Evolutionary conservation across 2,888 invertebrate species (phyloP).

Genomic region (Phymatocera aterrima): DNA sequence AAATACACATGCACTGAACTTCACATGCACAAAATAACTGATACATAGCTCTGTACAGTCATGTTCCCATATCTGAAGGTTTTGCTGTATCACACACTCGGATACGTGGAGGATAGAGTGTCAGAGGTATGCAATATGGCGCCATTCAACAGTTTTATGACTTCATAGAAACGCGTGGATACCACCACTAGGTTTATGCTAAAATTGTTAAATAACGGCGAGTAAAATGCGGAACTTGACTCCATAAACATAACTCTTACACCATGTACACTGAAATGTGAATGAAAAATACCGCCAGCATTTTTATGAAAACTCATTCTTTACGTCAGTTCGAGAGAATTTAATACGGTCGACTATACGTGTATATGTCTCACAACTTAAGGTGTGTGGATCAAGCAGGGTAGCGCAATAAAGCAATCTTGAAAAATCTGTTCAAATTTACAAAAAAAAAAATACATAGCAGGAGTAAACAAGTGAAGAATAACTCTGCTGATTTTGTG

Average conservation of each 20-base stretch:
- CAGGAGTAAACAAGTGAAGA: not conserved
- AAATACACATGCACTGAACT: conserved; percentile 11
- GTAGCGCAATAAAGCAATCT: not conserved
- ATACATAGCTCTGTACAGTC: not conserved
- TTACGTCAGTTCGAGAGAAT: conserved; percentile 37
- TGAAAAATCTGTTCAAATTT: not conserved
- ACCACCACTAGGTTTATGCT: conserved; percentile 45
- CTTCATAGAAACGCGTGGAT: conserved; percentile 45
- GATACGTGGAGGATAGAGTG: conserved; percentile 4
- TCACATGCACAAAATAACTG: not conserved
- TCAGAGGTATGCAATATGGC: conserved; percentile 45
- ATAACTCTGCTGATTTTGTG: not conserved
- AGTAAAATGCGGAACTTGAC: conserved; percentile 43
- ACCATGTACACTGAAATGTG: conserved; percentile 40
- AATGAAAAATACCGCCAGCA: conserved; percentile 37
- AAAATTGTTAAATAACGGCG: conserved; percentile 45
- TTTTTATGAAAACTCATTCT: conserved; percentile 48
- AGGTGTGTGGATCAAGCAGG: conserved; percentile 1
- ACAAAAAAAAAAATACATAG: not conserved
- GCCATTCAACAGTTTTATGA: conserved; percentile 44
- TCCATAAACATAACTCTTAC: conserved; percentile 45
- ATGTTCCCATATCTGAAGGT: not conserved
- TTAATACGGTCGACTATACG: conserved; percentile 15
- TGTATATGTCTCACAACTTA: conserved; percentile 12
- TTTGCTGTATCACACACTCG: not conserved